Conservation (phyloP, 2,888 invertebrate species). For the Drosophila aldrichi region DNA sequence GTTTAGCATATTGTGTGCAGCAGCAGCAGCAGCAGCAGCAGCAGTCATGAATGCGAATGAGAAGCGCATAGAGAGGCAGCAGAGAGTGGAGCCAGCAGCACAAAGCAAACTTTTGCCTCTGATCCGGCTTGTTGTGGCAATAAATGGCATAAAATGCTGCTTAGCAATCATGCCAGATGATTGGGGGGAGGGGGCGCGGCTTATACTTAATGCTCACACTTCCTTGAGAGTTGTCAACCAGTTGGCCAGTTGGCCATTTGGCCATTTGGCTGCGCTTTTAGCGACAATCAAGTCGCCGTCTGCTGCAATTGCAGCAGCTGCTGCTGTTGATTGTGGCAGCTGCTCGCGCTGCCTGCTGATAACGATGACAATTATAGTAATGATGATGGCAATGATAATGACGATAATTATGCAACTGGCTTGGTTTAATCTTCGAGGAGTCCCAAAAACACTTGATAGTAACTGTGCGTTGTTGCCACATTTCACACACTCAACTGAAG, state of each 20-base stretch:
- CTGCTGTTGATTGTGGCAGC: slow-evolving; percentile 22
- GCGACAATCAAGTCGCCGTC: slow-evolving; percentile 36
- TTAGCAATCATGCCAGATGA: slow-evolving; percentile 75
- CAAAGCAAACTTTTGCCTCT: slow-evolving; percentile 10
- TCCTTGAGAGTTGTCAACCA: slow-evolving; percentile 5
- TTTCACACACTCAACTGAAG: neutral
- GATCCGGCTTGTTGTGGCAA: slow-evolving; percentile 60
- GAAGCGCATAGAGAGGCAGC: slow-evolving; percentile 16
- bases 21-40: neutral
- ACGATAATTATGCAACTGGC: neutral
- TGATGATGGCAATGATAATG: slow-evolving; percentile 23
- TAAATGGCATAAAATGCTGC: slow-evolving; percentile 75
- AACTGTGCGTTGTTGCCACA: slow-evolving; percentile 1
- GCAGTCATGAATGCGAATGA: slow-evolving; percentile 70
- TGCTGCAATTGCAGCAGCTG: slow-evolving; percentile 2
- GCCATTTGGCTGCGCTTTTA: slow-evolving; percentile 27
- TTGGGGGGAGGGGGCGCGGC: slow-evolving; percentile 27
- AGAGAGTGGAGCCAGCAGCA: slow-evolving; percentile 20
- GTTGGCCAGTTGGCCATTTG: slow-evolving; percentile 14
- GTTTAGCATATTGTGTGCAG: slow-evolving; percentile 72
- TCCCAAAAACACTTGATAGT: neutral
- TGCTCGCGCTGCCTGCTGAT: slow-evolving; percentile 20
- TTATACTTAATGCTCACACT: slow-evolving; percentile 5
- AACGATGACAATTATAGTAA: slow-evolving; percentile 39
- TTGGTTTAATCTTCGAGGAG: neutral